Conservation (phyloP, 2,888 invertebrate species). For the Trachelus stipa region DNA sequence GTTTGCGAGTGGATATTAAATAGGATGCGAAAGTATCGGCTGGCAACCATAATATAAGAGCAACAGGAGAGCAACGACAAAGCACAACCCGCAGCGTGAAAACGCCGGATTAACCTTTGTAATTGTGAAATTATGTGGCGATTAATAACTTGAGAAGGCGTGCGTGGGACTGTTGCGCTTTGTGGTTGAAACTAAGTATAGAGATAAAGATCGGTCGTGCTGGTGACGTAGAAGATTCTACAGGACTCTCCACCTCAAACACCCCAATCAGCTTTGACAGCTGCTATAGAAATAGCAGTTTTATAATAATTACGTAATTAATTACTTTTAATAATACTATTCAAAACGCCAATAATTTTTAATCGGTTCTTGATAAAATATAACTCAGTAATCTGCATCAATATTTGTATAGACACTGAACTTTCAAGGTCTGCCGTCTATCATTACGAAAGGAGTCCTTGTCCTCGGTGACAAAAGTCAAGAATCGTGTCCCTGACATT, state of each 20-base stretch:
- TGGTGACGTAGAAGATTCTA: conserved; percentile 21
- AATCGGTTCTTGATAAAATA: background rate
- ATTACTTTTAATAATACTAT: background rate
- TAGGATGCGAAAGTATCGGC: background rate
- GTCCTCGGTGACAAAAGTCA: background rate
- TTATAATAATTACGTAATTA: background rate
- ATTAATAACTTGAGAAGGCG: conserved; percentile 58
- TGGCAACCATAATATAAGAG: background rate
- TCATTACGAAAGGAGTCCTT: background rate
- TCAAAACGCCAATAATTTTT: background rate
- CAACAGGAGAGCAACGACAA: background rate
- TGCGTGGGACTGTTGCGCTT: conserved; percentile 56
- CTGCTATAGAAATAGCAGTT: background rate
- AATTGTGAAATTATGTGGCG: conserved; percentile 57
- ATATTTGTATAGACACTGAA: background rate
- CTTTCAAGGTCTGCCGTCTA: background rate
- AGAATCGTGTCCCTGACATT: background rate
- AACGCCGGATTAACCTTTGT: conserved; percentile 57
- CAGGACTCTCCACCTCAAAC: background rate
- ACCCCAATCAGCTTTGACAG: background rate
- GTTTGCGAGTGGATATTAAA: background rate
- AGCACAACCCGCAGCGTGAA: conserved; percentile 44
- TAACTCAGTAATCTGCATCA: background rate
- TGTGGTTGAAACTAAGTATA: conserved; percentile 54
- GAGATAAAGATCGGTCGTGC: conserved; percentile 60